Conservation (phyloP, 2,113 vertebrate species). For the Himantopus leucocephalus region DNA sequence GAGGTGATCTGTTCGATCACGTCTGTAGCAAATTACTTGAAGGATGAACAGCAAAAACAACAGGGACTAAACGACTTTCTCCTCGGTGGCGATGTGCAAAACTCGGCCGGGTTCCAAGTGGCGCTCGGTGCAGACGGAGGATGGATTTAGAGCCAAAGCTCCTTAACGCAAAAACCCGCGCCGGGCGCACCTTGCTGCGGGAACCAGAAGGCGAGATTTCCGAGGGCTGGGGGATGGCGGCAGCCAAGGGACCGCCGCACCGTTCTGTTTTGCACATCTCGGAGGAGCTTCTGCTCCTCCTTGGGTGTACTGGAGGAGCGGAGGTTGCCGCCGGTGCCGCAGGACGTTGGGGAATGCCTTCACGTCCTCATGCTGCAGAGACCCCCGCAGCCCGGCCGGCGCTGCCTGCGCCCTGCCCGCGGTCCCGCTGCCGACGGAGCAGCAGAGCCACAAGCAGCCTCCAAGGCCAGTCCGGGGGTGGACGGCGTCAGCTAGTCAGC, state of each 20-base stretch:
- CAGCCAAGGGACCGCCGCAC: not conserved
- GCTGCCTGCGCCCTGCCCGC: not conserved
- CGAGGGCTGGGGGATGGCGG: not conserved
- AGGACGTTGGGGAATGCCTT: not conserved
- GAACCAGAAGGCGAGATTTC: not conserved
- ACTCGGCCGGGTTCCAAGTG: not conserved
- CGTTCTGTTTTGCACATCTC: not conserved
- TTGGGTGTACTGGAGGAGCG: fast-evolving
- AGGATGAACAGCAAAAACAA: constrained; percentile 23
- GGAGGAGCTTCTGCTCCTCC: not conserved
- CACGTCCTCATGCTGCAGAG: fast-evolving
- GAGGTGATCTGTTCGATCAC: constrained; percentile 11
- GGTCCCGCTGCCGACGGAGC: fast-evolving
- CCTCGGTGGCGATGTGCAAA: not conserved
- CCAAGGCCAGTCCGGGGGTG: not conserved
- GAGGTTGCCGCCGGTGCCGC: not conserved
- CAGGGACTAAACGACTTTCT: constrained; percentile 7
- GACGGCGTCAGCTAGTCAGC: not conserved
- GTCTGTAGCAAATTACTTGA: constrained; percentile 6
- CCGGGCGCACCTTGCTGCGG: not conserved
- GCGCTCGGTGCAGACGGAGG: not conserved
- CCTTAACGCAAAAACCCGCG: not conserved
- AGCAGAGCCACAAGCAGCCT: not conserved
- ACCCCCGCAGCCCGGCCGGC: not conserved
- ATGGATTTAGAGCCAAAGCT: constrained; percentile 44